A percentile compares a stretch with the other conserved stretches of the same genome.
Evolutionary conservation across 2,888 invertebrate species (phyloP).

Genomic region (Lottia gigantea): DNA sequence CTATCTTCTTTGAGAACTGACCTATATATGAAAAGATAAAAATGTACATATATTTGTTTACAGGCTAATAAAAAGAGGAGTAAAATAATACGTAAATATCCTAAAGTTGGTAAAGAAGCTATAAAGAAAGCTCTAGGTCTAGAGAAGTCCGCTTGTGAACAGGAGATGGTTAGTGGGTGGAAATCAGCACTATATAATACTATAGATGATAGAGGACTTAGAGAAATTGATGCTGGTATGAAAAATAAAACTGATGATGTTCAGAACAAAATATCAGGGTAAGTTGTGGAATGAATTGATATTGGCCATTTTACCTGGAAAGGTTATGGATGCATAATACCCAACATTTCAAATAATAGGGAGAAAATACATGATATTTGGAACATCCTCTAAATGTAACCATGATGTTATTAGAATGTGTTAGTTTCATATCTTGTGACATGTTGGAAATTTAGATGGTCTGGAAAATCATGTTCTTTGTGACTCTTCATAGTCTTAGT

Average conservation of each 20-base stretch:
- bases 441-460: no score
- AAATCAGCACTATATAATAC: slow-evolving; percentile 76
- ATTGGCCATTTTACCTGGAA: no score
- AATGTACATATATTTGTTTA: not conserved
- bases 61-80: slow-evolving; percentile 79
- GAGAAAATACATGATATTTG: no score
- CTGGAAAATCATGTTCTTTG: no score
- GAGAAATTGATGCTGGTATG: slow-evolving; percentile 83
- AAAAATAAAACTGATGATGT: slow-evolving; percentile 81
- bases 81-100: slow-evolving; percentile 74
- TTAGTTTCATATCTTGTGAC: no score
- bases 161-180: slow-evolving; percentile 76
- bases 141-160: slow-evolving; percentile 69
- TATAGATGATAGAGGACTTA: slow-evolving; percentile 76
- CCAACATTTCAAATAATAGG: no score
- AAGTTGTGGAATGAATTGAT: slow-evolving; percentile 31
- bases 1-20: no score
- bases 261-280: slow-evolving; percentile 91
- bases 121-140: slow-evolving; percentile 79
- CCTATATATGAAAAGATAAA: no score
- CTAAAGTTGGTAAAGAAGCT: slow-evolving; percentile 75
- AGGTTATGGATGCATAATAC: no score
- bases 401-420: no score
- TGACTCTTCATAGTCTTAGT: no score
- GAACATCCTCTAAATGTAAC: no score